Conservation (phyloP, 2,888 invertebrate genomes). For the Pharmacophagus antenor region DNA sequence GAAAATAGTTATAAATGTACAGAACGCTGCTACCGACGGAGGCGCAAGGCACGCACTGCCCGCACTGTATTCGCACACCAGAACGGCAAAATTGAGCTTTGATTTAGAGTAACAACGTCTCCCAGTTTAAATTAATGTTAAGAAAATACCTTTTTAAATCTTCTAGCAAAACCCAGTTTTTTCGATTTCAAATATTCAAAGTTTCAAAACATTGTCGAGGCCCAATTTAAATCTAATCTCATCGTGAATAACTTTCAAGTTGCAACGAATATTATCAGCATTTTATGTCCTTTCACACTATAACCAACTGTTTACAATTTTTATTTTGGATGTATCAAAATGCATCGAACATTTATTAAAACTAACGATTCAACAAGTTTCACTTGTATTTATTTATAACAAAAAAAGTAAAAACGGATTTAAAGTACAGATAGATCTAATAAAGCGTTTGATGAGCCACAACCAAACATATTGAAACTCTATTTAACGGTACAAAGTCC, state of each 20-base stretch:
- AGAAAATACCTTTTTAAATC: background rate
- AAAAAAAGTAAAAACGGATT: background rate
- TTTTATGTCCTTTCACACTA: background rate
- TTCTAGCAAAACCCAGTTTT: slow-evolving; percentile 1
- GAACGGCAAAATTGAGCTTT: slow-evolving; percentile 57
- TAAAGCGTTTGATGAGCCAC: slow-evolving; percentile 17
- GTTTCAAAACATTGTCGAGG: background rate
- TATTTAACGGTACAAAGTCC: background rate
- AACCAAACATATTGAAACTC: slow-evolving; percentile 11
- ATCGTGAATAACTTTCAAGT: slow-evolving; percentile 9
- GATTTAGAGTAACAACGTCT: slow-evolving; percentile 45
- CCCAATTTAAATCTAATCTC: background rate
- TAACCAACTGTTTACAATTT: background rate
- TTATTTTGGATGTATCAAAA: background rate
- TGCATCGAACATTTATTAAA: background rate
- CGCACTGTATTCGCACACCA: slow-evolving; percentile 24
- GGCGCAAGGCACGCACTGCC: slow-evolving; percentile 5
- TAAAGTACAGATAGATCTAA: slow-evolving; percentile 2
- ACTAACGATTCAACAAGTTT: slow-evolving; percentile 3
- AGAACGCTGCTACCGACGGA: slow-evolving; percentile 43
- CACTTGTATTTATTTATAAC: slow-evolving; percentile 5
- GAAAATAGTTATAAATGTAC: slow-evolving; percentile 60
- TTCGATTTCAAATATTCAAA: background rate
- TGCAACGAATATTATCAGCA: background rate
- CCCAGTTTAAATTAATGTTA: slow-evolving; percentile 14